Conservation (phyloP, 2,113 vertebrate genomes). For the Anoplopoma fimbria region DNA sequence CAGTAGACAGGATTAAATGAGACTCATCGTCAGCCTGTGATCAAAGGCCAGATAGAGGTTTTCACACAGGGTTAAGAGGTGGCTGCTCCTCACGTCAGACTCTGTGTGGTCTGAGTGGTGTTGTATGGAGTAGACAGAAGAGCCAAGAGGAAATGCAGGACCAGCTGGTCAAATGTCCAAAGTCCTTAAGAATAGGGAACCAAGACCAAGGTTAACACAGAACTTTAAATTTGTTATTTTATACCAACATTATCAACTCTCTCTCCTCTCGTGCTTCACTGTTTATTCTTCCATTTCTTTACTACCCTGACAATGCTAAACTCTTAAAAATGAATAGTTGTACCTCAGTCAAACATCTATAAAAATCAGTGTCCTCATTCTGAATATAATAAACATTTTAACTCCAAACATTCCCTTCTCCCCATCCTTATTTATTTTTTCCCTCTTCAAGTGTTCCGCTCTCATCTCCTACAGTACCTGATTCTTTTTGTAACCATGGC, state of each 20-base stretch:
- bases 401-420: background rate
- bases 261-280: background rate
- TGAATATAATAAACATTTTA: background rate
- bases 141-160: background rate
- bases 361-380: background rate
- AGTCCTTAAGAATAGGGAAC: background rate
- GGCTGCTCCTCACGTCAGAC: constrained; percentile 6
- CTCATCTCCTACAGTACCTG: constrained; percentile 22
- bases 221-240: background rate
- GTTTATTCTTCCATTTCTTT: background rate
- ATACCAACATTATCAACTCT: background rate
- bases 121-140: background rate
- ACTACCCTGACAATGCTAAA: background rate
- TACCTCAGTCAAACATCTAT: background rate
- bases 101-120: constrained; percentile 23
- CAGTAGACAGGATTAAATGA: constrained; percentile 44
- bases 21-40: constrained; percentile 50
- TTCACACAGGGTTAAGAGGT: constrained; percentile 36
- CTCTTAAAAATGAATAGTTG: background rate
- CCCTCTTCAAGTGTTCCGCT: constrained; percentile 30
- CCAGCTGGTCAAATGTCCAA: constrained; percentile 6
- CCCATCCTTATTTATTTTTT: background rate
- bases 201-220: background rate
- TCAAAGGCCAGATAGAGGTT: constrained; percentile 49
- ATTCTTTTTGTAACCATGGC: constrained; percentile 70